Percentiles rank a stretch among this genome's conserved stretches.
Conservation (phyloP, 2,113 vertebrate genomes). For the Megaceryle maxima region DNA sequence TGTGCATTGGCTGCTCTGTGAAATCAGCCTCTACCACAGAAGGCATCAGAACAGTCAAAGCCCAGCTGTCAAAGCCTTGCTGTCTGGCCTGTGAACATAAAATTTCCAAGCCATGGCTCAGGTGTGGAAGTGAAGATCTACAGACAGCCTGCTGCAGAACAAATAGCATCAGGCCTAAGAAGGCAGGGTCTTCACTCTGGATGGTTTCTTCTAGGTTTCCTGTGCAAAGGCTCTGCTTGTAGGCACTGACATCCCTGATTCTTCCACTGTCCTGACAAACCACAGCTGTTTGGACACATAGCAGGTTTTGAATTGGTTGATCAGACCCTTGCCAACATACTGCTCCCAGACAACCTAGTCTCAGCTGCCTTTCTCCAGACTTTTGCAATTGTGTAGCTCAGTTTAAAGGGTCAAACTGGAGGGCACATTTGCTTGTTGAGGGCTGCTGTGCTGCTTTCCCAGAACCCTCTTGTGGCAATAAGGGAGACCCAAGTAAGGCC, state of each 20-base stretch:
- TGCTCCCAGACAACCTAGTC: not conserved
- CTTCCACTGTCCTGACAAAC: not conserved
- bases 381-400: not conserved
- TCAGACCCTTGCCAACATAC: not conserved
- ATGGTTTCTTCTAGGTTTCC: not conserved
- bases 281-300: not conserved
- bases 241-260: not conserved
- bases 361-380: not conserved
- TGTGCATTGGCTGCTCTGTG: not conserved
- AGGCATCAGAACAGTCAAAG: not conserved
- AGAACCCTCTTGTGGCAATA: slow-evolving; percentile 50
- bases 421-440: not conserved
- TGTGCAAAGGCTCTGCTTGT: not conserved
- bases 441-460: not conserved
- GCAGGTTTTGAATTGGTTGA: not conserved
- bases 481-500: not conserved
- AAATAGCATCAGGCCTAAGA: not conserved
- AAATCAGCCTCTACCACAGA: not conserved
- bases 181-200: not conserved
- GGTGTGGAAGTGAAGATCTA: not conserved
- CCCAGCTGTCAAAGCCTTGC: not conserved
- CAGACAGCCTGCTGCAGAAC: not conserved
- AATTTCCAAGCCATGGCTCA: not conserved
- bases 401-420: not conserved
- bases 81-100: not conserved